phyloP scores from a whole-genome alignment of 2,888 invertebrate species.

The Phasia obesa region DNA sequence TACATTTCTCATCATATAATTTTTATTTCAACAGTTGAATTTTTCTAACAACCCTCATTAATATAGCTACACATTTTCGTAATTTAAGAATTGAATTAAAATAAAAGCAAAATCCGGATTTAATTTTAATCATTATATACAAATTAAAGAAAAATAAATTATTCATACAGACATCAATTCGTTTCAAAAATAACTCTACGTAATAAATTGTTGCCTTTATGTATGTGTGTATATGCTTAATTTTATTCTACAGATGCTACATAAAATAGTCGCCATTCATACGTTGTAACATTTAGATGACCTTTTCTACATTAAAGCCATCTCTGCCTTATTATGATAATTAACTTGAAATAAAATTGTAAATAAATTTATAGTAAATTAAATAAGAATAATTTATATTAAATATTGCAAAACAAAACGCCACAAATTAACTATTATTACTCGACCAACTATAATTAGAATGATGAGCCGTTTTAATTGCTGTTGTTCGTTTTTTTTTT shows the following conservation, averaged over 20 bases:
- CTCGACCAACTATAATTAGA: constrained; percentile 68
- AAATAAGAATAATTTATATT: constrained; percentile 18
- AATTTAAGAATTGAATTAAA: constrained; percentile 40
- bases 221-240: too few relatives aligned
- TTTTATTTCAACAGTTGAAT: not conserved
- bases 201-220: not conserved
- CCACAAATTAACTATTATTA: constrained; percentile 49
- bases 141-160: not conserved
- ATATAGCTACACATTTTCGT: not conserved
- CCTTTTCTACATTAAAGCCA: constrained; percentile 48
- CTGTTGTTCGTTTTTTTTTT: constrained; percentile 6
- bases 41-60: constrained; percentile 12
- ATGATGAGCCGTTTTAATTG: constrained; percentile 69
- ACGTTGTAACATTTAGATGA: constrained; percentile 38
- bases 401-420: constrained; percentile 3
- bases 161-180: constrained; percentile 10
- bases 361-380: constrained; percentile 17
- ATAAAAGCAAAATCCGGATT: constrained; percentile 67
- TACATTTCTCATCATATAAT: not conserved
- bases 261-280: not conserved
- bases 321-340: constrained; percentile 63
- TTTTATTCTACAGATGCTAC: constrained; percentile 9
- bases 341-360: constrained; percentile 52
- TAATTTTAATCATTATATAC: constrained; percentile 33
- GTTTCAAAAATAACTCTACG: not conserved